Percentiles rank a stretch among this genome's conserved stretches.
These are phyloP conservation scores for Ophioninae sp. DNA, from an alignment of 2,888 invertebrate species.

Conservation along the genomic window DNA sequence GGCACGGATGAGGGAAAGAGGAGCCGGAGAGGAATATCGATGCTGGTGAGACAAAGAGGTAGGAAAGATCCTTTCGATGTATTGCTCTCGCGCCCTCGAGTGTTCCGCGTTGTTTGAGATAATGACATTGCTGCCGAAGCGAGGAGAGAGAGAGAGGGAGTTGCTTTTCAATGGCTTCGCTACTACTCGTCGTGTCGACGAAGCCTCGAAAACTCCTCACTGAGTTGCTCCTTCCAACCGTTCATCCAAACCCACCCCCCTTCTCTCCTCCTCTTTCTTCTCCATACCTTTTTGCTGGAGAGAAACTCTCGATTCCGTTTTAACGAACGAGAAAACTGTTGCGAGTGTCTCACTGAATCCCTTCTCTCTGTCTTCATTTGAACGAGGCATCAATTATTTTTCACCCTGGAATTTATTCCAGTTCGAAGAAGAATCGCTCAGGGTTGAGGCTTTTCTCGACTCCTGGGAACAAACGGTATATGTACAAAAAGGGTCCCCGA, in stretches of 20 bases:
- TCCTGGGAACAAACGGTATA: too few species aligned
- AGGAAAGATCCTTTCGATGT: slow-evolving; percentile 58
- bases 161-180: slow-evolving; percentile 63
- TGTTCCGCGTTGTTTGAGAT: slow-evolving; percentile 72
- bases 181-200: slow-evolving; percentile 18
- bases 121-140: slow-evolving; percentile 70
- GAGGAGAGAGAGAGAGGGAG: slow-evolving; percentile 51
- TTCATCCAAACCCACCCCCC: slow-evolving; percentile 1
- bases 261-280: too few species aligned
- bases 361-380: too few species aligned
- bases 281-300: too few species aligned
- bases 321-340: slow-evolving; percentile 67
- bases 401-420: not conserved
- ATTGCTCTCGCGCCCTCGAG: slow-evolving; percentile 67
- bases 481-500: not conserved
- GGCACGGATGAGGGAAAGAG: slow-evolving; percentile 18
- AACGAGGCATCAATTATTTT: not conserved
- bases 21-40: slow-evolving; percentile 23
- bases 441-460: too few species aligned
- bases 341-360: slow-evolving; percentile 36
- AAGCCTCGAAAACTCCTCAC: slow-evolving; percentile 15
- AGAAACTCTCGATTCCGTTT: slow-evolving; percentile 51
- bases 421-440: not conserved
- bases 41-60: slow-evolving; percentile 35
- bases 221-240: slow-evolving; percentile 4